Evolutionary conservation across 92 coral and sea anemone species (phyloP), one percentile per base, ranked within the genome.

Genomic region (Desmophyllum pertusum): DNA sequence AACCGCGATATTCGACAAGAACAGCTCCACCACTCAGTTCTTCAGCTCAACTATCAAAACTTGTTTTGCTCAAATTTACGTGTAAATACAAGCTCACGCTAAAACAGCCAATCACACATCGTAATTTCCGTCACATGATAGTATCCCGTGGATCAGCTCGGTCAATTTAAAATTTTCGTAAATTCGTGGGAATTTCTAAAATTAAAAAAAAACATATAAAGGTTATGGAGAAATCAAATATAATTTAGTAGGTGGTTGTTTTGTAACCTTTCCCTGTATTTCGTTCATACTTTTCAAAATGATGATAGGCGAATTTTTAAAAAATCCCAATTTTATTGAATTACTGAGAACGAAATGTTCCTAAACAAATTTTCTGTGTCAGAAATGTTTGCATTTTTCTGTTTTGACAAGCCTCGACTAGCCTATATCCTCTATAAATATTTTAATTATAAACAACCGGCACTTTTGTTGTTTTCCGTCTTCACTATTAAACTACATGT

Each of bases 31-130:
- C 84, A 80, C 45, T 80, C 70, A 76, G n/a, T 43, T 46, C 31
- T 72, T 55, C 42, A 33, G 45, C 52, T 77, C 35, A 40, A 19
- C 76, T 68, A 66, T 50, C 75, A 40, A 31, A 67, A 55, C 57
- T 71, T 72, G 78, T 52, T 82, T 82, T 41, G 71, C 86, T 82
- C 57, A 82, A 82, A 82, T 82, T 53, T 82, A 43, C 79, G 86
- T 73, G 69, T 82, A 82, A 71, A 82, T 71, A 51, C 33, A 71
- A 59, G 72, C 46, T 9, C 36, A 40, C 29, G 23, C 55, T 43
- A 55, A 55, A 82, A 33, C 4, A 61, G 45, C 86, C 79, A 82
- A 71, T 82, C 86, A 71, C 23, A 4, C 10, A 39, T 6, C 11
- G 21, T 37, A 23, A 70, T 55, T 42, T 29, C 3, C 0, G 4